Evolutionary conservation across 2,797 vertebrate species (phyloP), one percentile per base, ranked within the genome.

Genomic region (Dipus sagitta): DNA sequence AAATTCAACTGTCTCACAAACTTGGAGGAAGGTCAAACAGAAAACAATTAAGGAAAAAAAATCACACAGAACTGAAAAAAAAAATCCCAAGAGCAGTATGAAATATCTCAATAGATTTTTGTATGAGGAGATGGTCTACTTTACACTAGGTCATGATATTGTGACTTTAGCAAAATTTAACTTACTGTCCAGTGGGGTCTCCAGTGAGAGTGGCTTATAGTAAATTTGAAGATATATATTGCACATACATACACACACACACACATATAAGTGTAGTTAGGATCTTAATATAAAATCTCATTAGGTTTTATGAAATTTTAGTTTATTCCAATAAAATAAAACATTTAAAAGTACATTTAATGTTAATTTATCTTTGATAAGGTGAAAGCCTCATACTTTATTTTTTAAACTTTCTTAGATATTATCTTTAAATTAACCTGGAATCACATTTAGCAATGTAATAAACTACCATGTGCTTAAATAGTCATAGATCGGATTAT

Each of bases 291-390:
- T 64, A 64, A 15, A 82, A 30, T 47, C 65, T 58, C 23, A 87
- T 38, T 67, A 71, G 68, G 65, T 65, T 42, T 82, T 17, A n/a
- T 82, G 17, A n/a, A 6, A 14, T 28, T 67, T 21, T 67, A 68
- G 28, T n/a, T 58, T 32, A 17, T 14, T 68, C 47, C 30, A 6
- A 38, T 20, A 83, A 68, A 67, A 42, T 52, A 20, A 83, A 52
- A 68, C n/a, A 38, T 9, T 83, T 71, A 14, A 32, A 75, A 76
- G 65, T 67, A 81, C 79, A 74, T 4, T 81, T 26, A 9, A 32
- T 84, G 71, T 83, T 89, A 47, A 89, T 79, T 77, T 67, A 79
- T 15, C 70, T 77, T 88, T 89, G 3, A 12, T 71, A 92, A 83
- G 86, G 65, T 52, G 1, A 38, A n/a, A 58, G 6, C 5, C 28